phyloP scores from a whole-genome alignment of 2,113 vertebrate genomes.

The Equus quagga region DNA sequence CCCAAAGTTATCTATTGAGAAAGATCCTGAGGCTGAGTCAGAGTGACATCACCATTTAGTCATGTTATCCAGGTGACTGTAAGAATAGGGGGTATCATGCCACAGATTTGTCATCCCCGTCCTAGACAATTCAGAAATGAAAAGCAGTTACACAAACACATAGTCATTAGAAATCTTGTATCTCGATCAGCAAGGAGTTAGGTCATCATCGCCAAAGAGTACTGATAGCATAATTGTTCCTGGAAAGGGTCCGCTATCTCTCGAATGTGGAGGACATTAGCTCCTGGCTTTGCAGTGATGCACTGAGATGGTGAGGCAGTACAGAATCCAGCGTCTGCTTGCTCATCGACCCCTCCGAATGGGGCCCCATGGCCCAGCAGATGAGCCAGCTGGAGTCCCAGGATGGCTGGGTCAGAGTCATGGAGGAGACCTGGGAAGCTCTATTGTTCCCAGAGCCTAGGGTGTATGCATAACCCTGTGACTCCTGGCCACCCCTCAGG shows the following conservation, averaged over 20 bases:
- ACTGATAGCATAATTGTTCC: background rate
- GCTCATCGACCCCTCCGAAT: accelerated
- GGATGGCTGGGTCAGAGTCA: background rate
- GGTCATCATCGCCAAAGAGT: background rate
- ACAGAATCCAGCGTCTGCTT: background rate
- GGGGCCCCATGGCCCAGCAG: background rate
- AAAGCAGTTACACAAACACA: background rate
- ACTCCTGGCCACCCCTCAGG: too few species aligned
- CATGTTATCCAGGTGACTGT: background rate
- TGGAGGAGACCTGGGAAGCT: too few species aligned
- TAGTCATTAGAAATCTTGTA: background rate
- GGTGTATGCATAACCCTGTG: background rate
- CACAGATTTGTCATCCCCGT: background rate
- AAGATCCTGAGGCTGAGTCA: background rate
- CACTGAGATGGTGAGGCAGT: background rate
- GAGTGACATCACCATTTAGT: background rate
- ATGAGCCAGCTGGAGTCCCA: background rate
- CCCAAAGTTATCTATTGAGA: background rate
- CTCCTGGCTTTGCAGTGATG: background rate
- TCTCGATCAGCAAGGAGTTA: background rate
- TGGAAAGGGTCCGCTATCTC: background rate
- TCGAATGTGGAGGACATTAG: background rate
- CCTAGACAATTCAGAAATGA: background rate
- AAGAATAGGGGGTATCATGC: background rate
- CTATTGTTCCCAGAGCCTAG: background rate